Evolutionary conservation across 1,140 invertebrate species (phyloP).

Genomic region (Solen grandis): DNA sequence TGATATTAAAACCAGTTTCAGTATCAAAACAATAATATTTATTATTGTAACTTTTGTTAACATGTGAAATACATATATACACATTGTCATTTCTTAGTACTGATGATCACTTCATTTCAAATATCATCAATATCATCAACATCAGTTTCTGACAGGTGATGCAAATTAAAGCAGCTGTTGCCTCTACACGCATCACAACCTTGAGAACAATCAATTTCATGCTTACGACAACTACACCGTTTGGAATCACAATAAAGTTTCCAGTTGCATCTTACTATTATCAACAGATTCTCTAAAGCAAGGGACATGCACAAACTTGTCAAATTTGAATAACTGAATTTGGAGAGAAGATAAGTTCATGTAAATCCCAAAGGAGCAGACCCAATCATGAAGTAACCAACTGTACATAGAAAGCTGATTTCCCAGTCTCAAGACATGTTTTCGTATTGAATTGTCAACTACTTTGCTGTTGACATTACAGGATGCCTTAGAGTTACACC

Average conservation of each 20-base stretch:
- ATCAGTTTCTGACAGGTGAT: not conserved
- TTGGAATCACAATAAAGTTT: conserved; percentile 10
- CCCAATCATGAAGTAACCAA: conserved; percentile 36
- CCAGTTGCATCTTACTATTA: conserved; percentile 8
- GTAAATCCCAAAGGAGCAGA: conserved; percentile 53
- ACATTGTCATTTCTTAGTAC: too few relatives aligned
- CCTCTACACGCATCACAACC: conserved; percentile 11
- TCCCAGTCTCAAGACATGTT: conserved; percentile 44
- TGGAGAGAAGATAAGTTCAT: conserved; percentile 57
- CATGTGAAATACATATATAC: too few relatives aligned
- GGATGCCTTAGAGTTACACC: conserved; percentile 57
- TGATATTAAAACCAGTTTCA: too few relatives aligned
- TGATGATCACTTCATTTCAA: too few relatives aligned
- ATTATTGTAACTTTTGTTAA: too few relatives aligned
- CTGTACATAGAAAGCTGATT: conserved; percentile 47
- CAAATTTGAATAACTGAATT: conserved; percentile 46
- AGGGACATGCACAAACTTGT: not conserved
- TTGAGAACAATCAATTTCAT: conserved; percentile 14
- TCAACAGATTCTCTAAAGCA: conserved; percentile 7
- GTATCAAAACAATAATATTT: too few relatives aligned
- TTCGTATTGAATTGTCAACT: conserved; percentile 33
- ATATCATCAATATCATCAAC: too few relatives aligned
- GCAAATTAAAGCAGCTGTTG: not conserved
- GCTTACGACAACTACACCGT: conserved; percentile 19
- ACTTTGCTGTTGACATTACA: conserved; percentile 44